These are phyloP conservation scores for Synanthedon tipuliformis DNA, from an alignment of 2,888 invertebrate genomes.

Conservation along the genomic window DNA sequence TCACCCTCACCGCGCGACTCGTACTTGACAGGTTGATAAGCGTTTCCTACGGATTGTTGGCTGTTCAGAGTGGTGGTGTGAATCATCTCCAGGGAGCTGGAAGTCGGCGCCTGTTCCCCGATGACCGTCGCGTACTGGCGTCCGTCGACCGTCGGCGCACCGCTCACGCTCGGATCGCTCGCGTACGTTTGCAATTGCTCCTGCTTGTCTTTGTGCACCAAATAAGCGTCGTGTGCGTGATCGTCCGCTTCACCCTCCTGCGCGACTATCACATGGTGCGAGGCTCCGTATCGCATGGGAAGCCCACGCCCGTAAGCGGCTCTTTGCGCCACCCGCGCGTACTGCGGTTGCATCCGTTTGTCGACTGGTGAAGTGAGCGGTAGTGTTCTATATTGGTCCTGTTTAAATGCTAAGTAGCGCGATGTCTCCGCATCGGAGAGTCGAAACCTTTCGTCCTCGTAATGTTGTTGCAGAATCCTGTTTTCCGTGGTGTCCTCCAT, in stretches of 20 bases:
- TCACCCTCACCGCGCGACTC: constrained; percentile 50
- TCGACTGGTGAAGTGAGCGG: constrained; percentile 20
- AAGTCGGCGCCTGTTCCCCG: constrained; percentile 29
- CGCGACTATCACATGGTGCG: constrained; percentile 45
- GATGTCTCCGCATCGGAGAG: constrained; percentile 46
- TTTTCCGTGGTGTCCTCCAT: constrained; percentile 24
- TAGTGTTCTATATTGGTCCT: constrained; percentile 43
- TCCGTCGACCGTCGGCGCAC: constrained; percentile 21
- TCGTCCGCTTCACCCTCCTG: constrained; percentile 39
- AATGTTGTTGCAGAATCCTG: constrained; percentile 25
- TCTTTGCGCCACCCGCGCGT: constrained; percentile 20
- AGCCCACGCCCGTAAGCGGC: constrained; percentile 30
- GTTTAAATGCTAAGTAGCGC: constrained; percentile 52
- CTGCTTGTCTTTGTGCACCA: constrained; percentile 34
- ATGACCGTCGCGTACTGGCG: constrained; percentile 40
- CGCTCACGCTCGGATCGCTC: constrained; percentile 14
- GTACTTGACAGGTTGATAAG: constrained; percentile 60
- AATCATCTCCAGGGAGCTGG: constrained; percentile 49
- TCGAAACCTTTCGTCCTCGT: constrained; percentile 48
- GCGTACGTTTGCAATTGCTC: constrained; percentile 34
- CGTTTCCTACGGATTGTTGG: constrained; percentile 50
- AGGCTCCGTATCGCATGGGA: constrained; percentile 43
- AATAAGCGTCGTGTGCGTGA: constrained; percentile 37
- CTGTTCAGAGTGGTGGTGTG: constrained; percentile 45
- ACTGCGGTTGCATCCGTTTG: constrained; percentile 26